phyloP scores from a whole-genome alignment of 2,888 invertebrate species.

The Idaea dimidiata region DNA sequence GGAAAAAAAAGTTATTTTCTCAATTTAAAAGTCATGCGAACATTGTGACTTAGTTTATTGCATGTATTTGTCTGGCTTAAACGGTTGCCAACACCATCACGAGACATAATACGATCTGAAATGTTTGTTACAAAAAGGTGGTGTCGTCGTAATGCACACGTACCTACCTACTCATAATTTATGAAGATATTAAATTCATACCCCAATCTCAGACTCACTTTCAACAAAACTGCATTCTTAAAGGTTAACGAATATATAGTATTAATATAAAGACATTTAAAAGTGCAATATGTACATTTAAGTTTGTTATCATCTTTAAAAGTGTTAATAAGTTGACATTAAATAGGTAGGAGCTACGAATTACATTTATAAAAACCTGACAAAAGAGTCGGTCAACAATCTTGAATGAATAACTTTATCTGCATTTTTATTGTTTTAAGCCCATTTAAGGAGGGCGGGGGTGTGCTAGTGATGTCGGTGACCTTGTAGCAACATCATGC shows the following conservation, averaged over 20 bases:
- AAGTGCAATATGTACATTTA: background rate
- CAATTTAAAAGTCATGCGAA: constrained; percentile 15
- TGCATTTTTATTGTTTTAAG: constrained; percentile 46
- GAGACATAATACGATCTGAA: background rate
- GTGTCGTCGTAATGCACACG: background rate
- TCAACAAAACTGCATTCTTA: constrained; percentile 19
- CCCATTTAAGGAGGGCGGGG: constrained; percentile 59
- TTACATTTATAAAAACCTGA: constrained; percentile 22
- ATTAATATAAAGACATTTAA: background rate
- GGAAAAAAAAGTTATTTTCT: constrained; percentile 9
- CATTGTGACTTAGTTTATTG: constrained; percentile 9
- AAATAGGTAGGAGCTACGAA: background rate
- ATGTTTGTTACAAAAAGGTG: background rate
- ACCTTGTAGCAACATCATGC: constrained; percentile 72
- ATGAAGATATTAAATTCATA: constrained; percentile 17
- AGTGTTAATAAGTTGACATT: background rate
- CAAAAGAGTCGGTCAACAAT: constrained; percentile 25
- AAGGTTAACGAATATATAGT: background rate
- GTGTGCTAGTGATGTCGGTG: constrained; percentile 43
- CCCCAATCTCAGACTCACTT: constrained; percentile 21
- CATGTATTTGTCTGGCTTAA: constrained; percentile 15
- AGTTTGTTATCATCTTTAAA: background rate
- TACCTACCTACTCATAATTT: background rate
- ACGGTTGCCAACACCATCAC: constrained; percentile 9
- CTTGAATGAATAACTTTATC: constrained; percentile 19